Evolutionary conservation across 2,113 vertebrate genomes (phyloP).

Genomic region (Anguilla japonica): DNA sequence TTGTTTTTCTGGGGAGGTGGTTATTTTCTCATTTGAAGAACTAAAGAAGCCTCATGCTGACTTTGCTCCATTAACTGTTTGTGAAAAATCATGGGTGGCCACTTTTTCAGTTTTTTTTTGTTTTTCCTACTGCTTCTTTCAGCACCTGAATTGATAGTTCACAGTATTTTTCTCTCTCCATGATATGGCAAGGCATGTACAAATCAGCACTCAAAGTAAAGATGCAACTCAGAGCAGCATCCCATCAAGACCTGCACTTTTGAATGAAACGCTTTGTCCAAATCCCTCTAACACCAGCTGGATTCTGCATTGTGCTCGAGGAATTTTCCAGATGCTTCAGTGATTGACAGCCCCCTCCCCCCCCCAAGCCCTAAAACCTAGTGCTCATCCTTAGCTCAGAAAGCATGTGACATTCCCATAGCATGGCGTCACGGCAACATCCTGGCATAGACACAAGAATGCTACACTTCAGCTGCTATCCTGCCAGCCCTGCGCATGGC

Average conservation of each 20-base stretch:
- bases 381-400: neutral
- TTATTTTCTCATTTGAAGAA: neutral
- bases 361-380: neutral
- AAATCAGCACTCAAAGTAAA: neutral
- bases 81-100: too few relatives aligned
- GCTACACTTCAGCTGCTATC: neutral
- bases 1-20: neutral
- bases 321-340: neutral
- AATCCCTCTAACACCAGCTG: neutral
- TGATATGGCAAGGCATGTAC: neutral
- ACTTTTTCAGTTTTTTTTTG: too few relatives aligned
- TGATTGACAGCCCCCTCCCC: neutral
- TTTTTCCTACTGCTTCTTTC: too few relatives aligned
- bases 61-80: too few relatives aligned
- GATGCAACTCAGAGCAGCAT: neutral
- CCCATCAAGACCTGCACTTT: neutral
- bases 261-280: neutral
- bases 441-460: neutral
- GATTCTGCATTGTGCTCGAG: neutral
- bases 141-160: too few relatives aligned
- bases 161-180: too few relatives aligned
- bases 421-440: neutral
- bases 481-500: neutral
- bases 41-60: neutral
- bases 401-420: neutral